Evolutionary conservation across 2,888 invertebrate species (phyloP), one percentile per base, ranked within the genome.

Genomic region (Yponomeuta malinellus): DNA sequence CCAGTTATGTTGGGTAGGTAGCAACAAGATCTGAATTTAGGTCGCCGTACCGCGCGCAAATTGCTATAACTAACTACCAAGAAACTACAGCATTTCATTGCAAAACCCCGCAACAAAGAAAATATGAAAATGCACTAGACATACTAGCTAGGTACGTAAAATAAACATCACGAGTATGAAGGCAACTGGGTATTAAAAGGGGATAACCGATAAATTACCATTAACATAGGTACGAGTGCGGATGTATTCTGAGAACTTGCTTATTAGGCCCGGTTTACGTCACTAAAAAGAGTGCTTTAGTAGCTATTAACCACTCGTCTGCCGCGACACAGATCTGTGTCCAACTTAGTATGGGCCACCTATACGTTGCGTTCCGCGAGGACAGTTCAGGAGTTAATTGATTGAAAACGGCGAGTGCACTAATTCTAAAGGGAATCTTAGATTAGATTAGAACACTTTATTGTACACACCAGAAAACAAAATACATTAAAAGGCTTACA

Each of bases 11-110:
- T 77, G 76, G 75, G 75, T 78, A 77, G 73, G 73, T 73, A 48
- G 66, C 33, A 71, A 71, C 68, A 23, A 71, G 68, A 71, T 68
- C 71, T 59, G 71, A 63, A 71, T 71, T 67, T 43, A 68, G 71
- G 71, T 71, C 71, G 43, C 43, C 23, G 43, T 63, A 15, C 52
- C 52, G 29, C 78, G 79, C 76, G 78, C 77, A 82, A 82, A 81
- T 83, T 78, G 79, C 79, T 79, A 78, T 79, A 77, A 79, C 79
- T 79, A 77, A 79, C 79, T 78, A 78, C 76, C 78, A 78, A 73
- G 74, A 74, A 59, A 59, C 52, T 67, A 72, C 72, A 74, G 77
- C 76, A 75, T 74, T 78, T 79, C 77, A 79, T 76, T 77, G 76
- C 76, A 76, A 68, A 52, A 52, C 74, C 73, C 75, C 72, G 75